Percentiles rank a stretch among this genome's conserved stretches.
These are phyloP conservation scores for Mus spicilegus DNA, from an alignment of 2,113 vertebrate species.

Conservation along the genomic window DNA sequence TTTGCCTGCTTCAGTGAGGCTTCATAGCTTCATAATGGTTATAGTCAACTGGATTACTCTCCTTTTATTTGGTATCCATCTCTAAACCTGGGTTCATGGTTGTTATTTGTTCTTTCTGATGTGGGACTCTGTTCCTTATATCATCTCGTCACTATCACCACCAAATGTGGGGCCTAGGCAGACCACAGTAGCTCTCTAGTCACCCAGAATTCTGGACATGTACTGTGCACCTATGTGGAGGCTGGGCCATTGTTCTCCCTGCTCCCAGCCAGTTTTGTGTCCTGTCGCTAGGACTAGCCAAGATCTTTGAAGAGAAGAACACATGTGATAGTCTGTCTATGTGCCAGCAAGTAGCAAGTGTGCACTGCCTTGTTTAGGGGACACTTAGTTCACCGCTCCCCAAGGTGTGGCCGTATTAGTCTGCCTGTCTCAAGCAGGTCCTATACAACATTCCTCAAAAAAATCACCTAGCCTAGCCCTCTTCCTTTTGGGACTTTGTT, in stretches of 20 bases:
- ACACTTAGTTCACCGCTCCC: not conserved
- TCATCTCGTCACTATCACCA: not conserved
- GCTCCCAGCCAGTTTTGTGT: not conserved
- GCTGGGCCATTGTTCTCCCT: not conserved
- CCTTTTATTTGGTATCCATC: not conserved
- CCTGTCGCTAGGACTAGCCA: not conserved
- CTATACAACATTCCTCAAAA: not conserved
- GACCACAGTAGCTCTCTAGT: not conserved
- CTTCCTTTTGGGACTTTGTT: not conserved
- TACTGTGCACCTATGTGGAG: not conserved
- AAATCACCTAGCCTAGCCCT: not conserved
- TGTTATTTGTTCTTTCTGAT: not conserved
- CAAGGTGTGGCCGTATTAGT: not conserved
- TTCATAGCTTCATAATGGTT: not conserved
- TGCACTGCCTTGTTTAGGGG: not conserved
- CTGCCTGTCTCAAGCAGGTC: not conserved
- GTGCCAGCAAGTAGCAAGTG: not conserved
- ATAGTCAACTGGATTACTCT: not conserved
- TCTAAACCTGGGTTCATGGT: not conserved
- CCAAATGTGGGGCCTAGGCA: not conserved
- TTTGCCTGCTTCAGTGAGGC: not conserved
- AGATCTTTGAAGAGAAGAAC: not conserved
- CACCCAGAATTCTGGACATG: not conserved
- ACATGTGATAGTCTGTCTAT: too few relatives aligned
- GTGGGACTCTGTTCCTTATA: not conserved